Conservation (phyloP, 2,888 invertebrate genomes). For the Drosophila limbata region DNA sequence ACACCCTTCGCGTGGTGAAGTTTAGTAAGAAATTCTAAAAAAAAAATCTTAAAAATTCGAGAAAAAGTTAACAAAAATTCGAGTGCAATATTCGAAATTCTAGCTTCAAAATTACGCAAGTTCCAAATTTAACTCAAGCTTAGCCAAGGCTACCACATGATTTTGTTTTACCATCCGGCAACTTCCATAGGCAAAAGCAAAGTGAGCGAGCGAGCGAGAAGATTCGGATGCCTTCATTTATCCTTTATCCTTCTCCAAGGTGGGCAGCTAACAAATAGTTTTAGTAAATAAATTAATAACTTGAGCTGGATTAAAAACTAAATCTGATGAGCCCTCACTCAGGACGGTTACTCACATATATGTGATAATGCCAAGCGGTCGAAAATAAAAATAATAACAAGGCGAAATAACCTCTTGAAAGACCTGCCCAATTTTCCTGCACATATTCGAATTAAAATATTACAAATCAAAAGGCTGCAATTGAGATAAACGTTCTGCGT, state of each 20-base stretch:
- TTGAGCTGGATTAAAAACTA: neutral
- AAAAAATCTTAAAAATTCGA: no score
- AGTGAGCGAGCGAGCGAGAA: no score
- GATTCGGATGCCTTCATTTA: no score
- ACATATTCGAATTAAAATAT: constrained; percentile 20
- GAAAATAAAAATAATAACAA: constrained; percentile 15
- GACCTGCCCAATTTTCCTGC: constrained; percentile 8
- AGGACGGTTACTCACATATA: constrained; percentile 11
- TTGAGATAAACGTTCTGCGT: neutral
- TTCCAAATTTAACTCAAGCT: no score
- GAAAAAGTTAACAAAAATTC: no score
- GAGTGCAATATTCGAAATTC: no score
- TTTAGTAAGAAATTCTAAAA: no score
- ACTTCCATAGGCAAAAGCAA: no score
- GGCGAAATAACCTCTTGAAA: constrained; percentile 16
- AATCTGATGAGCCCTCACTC: constrained; percentile 12
- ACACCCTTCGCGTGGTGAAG: no score
- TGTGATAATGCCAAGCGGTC: constrained; percentile 22
- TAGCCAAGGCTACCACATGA: no score
- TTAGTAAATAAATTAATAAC: constrained; percentile 21
- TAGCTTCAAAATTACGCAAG: no score
- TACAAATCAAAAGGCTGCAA: constrained; percentile 26
- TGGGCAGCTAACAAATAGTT: constrained; percentile 11
- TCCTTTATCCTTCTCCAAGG: neutral
- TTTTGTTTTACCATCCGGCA: no score